These are phyloP conservation scores for Nomia melanderi DNA, from an alignment of 1,140 invertebrate genomes.

Conservation along the genomic window DNA sequence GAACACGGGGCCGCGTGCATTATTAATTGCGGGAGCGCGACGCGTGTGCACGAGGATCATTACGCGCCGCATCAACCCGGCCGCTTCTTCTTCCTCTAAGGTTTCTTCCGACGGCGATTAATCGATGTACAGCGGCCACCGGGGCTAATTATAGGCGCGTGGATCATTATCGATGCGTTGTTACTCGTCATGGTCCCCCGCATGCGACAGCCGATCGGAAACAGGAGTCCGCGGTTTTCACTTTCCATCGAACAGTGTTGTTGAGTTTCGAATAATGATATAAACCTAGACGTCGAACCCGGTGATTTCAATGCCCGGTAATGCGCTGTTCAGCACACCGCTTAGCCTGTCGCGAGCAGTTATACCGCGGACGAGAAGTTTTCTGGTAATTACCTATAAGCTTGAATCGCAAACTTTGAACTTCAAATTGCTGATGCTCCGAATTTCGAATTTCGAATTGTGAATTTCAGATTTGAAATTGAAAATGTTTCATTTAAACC, in stretches of 20 bases:
- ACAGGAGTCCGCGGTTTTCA: slow-evolving; percentile 58
- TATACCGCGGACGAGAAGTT: too few species aligned
- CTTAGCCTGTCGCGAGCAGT: too few species aligned
- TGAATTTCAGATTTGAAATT: too few species aligned
- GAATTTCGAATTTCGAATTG: background rate
- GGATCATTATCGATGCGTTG: slow-evolving; percentile 57
- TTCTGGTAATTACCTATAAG: too few species aligned
- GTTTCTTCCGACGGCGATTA: slow-evolving; percentile 13
- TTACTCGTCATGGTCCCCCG: slow-evolving; percentile 7
- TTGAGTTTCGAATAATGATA: background rate
- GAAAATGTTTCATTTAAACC: too few species aligned
- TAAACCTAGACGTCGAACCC: background rate
- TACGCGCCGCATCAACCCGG: slow-evolving; percentile 33
- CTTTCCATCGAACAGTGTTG: slow-evolving; percentile 49
- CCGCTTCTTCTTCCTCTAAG: slow-evolving; percentile 8
- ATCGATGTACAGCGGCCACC: slow-evolving; percentile 20
- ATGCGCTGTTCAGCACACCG: background rate
- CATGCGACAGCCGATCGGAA: slow-evolving; percentile 25
- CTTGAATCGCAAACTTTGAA: too few species aligned
- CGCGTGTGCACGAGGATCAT: slow-evolving; percentile 37
- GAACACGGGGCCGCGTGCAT: slow-evolving; percentile 22
- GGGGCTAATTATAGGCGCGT: slow-evolving; percentile 59
- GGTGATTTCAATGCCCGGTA: background rate
- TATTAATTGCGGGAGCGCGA: slow-evolving; percentile 50
- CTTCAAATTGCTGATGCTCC: background rate